phyloP scores from a whole-genome alignment of 2,888 invertebrate genomes.

The Sphecodes monilicornis region DNA sequence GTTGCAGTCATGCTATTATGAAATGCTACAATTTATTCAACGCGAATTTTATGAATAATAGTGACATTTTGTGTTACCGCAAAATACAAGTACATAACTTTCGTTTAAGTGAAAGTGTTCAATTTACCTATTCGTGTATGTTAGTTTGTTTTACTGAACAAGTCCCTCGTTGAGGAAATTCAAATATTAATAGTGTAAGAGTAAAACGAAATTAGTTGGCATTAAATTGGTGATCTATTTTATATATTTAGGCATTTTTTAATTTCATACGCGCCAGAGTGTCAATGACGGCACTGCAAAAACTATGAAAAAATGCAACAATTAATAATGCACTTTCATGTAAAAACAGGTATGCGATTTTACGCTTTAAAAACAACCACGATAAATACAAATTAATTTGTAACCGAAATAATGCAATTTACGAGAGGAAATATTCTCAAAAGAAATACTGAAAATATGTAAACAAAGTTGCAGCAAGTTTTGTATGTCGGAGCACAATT shows the following conservation, averaged over 20 bases:
- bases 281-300: slow-evolving; percentile 6
- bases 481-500: slow-evolving; percentile 53
- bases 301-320: slow-evolving; percentile 26
- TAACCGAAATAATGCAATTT: slow-evolving; percentile 22
- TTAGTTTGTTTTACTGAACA: slow-evolving; percentile 11
- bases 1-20: slow-evolving; percentile 40
- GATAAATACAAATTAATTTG: slow-evolving; percentile 36
- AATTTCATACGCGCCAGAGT: slow-evolving; percentile 21
- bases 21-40: slow-evolving; percentile 37
- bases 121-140: neutral
- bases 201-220: neutral
- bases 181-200: neutral
- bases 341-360: slow-evolving; percentile 38
- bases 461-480: slow-evolving; percentile 36
- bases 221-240: slow-evolving; percentile 1
- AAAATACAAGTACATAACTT: neutral
- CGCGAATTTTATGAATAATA: slow-evolving; percentile 28
- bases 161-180: neutral
- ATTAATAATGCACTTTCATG: slow-evolving; percentile 37
- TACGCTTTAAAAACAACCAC: slow-evolving; percentile 31
- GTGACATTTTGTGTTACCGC: slow-evolving; percentile 18
- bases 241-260: slow-evolving; percentile 24
- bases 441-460: slow-evolving; percentile 2
- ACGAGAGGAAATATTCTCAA: neutral
- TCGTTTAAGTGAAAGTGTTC: slow-evolving; percentile 9